These are phyloP conservation scores for Drosophila melanosoma DNA, from an alignment of 2,888 invertebrate genomes.

Conservation along the genomic window DNA sequence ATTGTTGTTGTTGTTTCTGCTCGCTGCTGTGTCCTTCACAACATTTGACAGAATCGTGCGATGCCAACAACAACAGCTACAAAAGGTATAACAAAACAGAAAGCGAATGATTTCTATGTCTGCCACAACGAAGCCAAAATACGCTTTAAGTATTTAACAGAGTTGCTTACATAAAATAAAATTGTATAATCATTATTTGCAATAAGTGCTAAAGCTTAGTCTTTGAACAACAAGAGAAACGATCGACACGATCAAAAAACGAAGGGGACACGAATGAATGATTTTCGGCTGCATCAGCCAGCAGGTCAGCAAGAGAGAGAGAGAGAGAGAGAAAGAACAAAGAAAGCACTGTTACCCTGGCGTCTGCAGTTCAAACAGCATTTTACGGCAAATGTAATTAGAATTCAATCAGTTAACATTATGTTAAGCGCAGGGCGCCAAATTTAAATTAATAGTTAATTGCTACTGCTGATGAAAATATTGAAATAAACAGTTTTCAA, in stretches of 20 bases:
- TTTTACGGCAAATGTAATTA: background rate
- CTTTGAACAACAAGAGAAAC: background rate
- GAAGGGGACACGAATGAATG: background rate
- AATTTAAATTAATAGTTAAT: background rate
- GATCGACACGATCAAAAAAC: background rate
- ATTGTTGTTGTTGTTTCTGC: slow-evolving; percentile 10
- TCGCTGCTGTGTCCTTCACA: slow-evolving; percentile 64
- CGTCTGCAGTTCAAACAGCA: background rate
- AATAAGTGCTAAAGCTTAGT: too few species aligned
- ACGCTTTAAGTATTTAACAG: slow-evolving; percentile 29
- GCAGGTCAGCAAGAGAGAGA: background rate
- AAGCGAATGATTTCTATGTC: slow-evolving; percentile 11
- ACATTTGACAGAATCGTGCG: slow-evolving; percentile 68
- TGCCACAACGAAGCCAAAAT: slow-evolving; percentile 22
- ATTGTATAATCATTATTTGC: background rate
- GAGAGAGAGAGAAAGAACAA: background rate
- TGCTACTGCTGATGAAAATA: background rate
- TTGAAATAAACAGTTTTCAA: background rate
- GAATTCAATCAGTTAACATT: background rate
- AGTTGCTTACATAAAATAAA: background rate
- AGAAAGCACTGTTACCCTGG: background rate
- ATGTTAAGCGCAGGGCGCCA: background rate
- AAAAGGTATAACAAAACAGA: slow-evolving; percentile 16
- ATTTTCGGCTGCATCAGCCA: background rate
- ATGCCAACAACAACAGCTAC: slow-evolving; percentile 18